phyloP scores from a whole-genome alignment of 2,797 vertebrate genomes.

The Buphagus erythrorhynchus region DNA sequence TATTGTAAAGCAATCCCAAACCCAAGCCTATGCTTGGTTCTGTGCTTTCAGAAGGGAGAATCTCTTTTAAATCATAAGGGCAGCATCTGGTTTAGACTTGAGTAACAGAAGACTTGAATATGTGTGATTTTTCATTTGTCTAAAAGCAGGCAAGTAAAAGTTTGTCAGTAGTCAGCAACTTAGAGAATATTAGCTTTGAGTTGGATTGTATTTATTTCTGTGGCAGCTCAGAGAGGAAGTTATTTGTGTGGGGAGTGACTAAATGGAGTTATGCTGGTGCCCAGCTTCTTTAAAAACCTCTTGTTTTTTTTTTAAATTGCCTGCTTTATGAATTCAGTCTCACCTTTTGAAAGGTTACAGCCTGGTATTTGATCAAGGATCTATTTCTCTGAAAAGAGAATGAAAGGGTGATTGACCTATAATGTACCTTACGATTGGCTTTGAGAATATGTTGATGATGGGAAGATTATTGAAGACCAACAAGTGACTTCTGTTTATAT shows the following conservation, averaged over 20 bases:
- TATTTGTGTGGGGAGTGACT: not conserved
- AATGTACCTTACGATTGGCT: not conserved
- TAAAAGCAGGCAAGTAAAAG: not conserved
- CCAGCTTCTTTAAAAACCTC: not conserved
- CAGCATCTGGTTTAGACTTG: not conserved
- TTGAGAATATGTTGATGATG: not conserved
- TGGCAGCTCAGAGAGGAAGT: not conserved
- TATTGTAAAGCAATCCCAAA: not conserved
- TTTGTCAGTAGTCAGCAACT: not conserved
- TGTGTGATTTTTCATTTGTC: not conserved
- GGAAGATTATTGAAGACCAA: not conserved
- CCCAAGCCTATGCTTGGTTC: not conserved
- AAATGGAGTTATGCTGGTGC: not conserved
- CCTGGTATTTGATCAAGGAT: not conserved
- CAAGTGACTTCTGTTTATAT: not conserved
- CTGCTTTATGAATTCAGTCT: not conserved
- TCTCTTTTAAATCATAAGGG: not conserved
- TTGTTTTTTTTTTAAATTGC: rapidly evolving
- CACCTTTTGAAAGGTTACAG: not conserved
- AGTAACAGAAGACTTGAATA: not conserved
- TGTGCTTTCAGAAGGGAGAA: not conserved
- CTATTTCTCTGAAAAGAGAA: not conserved
- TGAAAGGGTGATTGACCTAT: not conserved
- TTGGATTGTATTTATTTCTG: not conserved
- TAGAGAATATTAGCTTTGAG: not conserved